A percentile compares a stretch with the other conserved stretches of the same genome.
Evolutionary conservation across 1,140 invertebrate genomes (phyloP).

Genomic region (Camponotus pennsylvanicus): DNA sequence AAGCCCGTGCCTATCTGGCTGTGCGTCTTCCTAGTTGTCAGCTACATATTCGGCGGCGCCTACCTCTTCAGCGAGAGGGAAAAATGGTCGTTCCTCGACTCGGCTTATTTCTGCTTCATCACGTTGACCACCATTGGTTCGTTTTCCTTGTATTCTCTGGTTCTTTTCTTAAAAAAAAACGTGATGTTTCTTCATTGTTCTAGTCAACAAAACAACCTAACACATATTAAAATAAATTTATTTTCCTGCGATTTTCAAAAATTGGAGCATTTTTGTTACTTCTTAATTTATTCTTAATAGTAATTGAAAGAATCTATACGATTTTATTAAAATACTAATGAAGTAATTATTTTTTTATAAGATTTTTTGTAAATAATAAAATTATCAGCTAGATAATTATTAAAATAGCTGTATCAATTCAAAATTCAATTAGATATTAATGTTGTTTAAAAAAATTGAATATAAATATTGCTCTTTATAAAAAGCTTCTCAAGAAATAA

Average conservation of each 20-base stretch:
- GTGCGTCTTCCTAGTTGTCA: conserved; percentile 95
- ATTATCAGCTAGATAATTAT: no score
- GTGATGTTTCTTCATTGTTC: background rate
- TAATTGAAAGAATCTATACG: background rate
- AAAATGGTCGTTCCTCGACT: conserved; percentile 95
- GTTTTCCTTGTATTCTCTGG: conserved; percentile 35
- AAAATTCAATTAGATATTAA: no score
- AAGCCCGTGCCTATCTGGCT: conserved; percentile 96
- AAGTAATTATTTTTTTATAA: no score
- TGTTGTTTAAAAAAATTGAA: no score
- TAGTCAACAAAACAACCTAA: no score
- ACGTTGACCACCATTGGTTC: conserved; percentile 96
- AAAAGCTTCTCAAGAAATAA: no score
- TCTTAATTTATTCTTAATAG: background rate
- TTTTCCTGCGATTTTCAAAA: background rate
- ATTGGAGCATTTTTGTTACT: background rate
- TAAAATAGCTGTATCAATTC: no score
- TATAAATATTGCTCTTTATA: no score
- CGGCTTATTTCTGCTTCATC: conserved; percentile 98
- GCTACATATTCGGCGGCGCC: conserved; percentile 95
- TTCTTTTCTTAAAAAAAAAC: background rate
- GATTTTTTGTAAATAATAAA: no score
- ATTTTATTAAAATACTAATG: conserved; percentile 6
- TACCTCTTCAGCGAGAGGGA: conserved; percentile 95
- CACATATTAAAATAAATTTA: no score